Base-by-base conservation (phyloP, 2,113 vertebrate genomes). In the Urocitellus parryii region DNA sequence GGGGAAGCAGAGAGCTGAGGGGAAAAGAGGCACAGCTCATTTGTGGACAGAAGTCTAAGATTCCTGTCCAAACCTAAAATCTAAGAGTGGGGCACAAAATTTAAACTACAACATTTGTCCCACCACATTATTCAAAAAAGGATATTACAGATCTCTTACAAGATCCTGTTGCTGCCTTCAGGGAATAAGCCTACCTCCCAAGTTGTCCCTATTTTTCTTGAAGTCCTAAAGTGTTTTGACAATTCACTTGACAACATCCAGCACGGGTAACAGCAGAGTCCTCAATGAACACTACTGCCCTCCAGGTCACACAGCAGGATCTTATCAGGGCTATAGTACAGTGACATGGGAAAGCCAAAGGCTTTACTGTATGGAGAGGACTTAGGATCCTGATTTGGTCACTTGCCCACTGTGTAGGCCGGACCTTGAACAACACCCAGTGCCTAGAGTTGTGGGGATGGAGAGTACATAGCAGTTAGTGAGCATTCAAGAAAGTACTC, bases 21-120 rank as follows among this genome's bases (percentile, higher is more conserved):
- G 76, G 8, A 58, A 95, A 93, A 48, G 32, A 91, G 1, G 48
- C 87, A 87, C 25, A 80, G 85, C 77, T 96, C 94, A 61, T 85
- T 74, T 65, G 53, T 6, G 14, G 67, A 37, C 2, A 48, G 37
- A n/a, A 67, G 56, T 51, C 39, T 58, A 63, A 88, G 65, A 76
- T 37, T 79, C 72, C 70, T 87, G 78, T 42, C 73, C 34, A 96
- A 95, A 88, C 3, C 92, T 95, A 90, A 87, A 76, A 81, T 84
- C 48, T 77, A 91, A 83, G 29, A 73, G 0, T 20, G 17, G 65
- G 56, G 45, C 45, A 87, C 3, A 56, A 76, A 93, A 73, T 42
- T 61, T 77, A 56, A 91, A 87, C 16, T 37, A 32, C 32, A 84
- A 18, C 34, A 80, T n/a, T 74, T 42, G 27, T 42, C 2, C 53